A percentile compares a stretch with the other conserved stretches of the same genome.
These are phyloP conservation scores for Tenualosa ilisha DNA, from an alignment of 2,797 vertebrate species.

Conservation along the genomic window DNA sequence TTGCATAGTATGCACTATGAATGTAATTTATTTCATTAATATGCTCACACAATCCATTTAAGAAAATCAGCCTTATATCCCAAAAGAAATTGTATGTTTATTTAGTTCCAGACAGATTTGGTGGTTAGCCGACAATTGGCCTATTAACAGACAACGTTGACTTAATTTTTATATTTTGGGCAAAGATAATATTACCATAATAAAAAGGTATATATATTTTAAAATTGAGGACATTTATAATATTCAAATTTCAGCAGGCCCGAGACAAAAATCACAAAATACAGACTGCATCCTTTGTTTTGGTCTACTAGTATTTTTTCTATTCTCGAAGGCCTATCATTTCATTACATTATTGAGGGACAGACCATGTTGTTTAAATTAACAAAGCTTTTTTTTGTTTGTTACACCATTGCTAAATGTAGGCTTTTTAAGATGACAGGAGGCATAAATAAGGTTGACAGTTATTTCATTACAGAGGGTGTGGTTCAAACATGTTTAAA, in stretches of 20 bases:
- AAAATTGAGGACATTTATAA: neutral
- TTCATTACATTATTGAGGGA: neutral
- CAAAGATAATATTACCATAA: neutral
- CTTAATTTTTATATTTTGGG: neutral
- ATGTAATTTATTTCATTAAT: neutral
- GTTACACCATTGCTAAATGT: neutral
- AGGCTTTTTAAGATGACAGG: neutral
- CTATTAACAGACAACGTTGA: neutral
- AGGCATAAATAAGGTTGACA: neutral
- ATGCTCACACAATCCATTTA: neutral
- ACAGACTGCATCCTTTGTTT: neutral
- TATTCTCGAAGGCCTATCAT: neutral
- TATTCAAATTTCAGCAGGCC: neutral
- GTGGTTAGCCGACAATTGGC: neutral
- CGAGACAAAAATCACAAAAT: neutral
- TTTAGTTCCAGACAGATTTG: neutral
- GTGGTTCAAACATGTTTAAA: conserved; percentile 10
- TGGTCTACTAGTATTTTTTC: neutral
- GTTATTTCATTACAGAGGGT: neutral
- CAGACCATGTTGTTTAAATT: neutral
- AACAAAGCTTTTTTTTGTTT: neutral
- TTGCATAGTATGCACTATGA: neutral
- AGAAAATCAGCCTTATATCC: neutral
- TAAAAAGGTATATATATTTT: too few relatives aligned
- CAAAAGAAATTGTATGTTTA: neutral